Percentiles rank a stretch among this genome's conserved stretches.
Conservation (phyloP, 1,140 invertebrate species). For the Lutraria rhynchaena region DNA sequence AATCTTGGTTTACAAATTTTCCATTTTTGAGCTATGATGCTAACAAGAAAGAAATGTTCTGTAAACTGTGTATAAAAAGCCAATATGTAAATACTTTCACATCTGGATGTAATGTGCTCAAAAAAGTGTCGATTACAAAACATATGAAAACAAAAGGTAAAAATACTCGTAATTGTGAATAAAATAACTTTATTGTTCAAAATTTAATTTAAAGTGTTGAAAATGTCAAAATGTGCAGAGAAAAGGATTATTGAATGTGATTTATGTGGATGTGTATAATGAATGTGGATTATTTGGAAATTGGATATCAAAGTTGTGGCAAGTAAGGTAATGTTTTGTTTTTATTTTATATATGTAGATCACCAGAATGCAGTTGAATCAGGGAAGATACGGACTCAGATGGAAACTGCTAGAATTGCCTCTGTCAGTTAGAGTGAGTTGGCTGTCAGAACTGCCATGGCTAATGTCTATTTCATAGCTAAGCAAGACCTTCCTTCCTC, state of each 20-base stretch:
- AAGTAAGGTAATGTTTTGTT: slow-evolving; percentile 13
- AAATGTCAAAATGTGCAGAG: not conserved
- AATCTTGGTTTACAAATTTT: slow-evolving; percentile 11
- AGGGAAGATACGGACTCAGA: not conserved
- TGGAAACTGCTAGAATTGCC: slow-evolving; percentile 15
- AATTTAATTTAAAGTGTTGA: not conserved
- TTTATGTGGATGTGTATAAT: not conserved
- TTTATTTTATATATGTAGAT: slow-evolving; percentile 29
- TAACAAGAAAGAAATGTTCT: slow-evolving; percentile 7
- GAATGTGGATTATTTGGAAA: too few species aligned
- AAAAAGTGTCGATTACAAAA: slow-evolving; percentile 8
- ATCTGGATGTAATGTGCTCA: slow-evolving; percentile 12
- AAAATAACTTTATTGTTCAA: not conserved
- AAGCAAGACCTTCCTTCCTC: slow-evolving; percentile 15
- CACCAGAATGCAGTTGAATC: slow-evolving; percentile 21
- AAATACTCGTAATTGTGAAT: not conserved
- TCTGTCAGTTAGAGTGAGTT: slow-evolving; percentile 24
- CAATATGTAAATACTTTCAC: slow-evolving; percentile 24
- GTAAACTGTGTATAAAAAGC: slow-evolving; percentile 19
- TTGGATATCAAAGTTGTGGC: too few species aligned
- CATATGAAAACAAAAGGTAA: slow-evolving; percentile 21
- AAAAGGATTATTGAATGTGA: not conserved
- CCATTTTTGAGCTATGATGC: slow-evolving; percentile 28
- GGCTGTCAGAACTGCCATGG: slow-evolving; percentile 28
- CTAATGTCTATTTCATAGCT: slow-evolving; percentile 25